Conservation (phyloP, 1,140 invertebrate species). For the Nasonia longicornis region DNA sequence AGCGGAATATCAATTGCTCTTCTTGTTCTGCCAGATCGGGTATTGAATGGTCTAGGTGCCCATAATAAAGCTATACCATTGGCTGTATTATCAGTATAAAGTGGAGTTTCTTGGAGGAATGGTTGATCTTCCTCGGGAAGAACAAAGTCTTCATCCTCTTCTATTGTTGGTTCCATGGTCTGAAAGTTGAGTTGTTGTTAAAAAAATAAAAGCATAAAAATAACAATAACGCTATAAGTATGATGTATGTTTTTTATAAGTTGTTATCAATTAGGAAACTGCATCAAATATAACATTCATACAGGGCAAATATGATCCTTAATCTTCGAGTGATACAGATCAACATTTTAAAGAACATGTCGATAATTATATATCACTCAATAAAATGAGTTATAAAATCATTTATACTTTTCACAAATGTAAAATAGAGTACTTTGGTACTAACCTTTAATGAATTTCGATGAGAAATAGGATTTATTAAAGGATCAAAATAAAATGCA, state of each 20-base stretch:
- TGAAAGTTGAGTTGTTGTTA: conserved; percentile 58
- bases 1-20: conserved; percentile 97
- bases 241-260: not conserved
- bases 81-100: conserved; percentile 98
- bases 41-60: conserved; percentile 98
- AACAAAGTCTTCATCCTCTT: conserved; percentile 96
- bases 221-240: not conserved
- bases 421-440: conserved; percentile 18
- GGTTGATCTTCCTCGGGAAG: conserved; percentile 91
- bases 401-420: too few species aligned
- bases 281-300: too few species aligned
- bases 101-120: conserved; percentile 92
- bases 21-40: conserved; percentile 88
- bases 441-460: conserved; percentile 85
- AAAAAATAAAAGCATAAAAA: conserved; percentile 6
- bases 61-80: conserved; percentile 99
- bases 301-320: too few species aligned
- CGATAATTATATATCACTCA: not conserved
- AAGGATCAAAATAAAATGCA: conserved; percentile 99
- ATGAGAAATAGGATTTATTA: conserved; percentile 99
- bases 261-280: too few species aligned
- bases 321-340: too few species aligned
- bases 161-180: conserved; percentile 85
- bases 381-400: too few species aligned
- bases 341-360: not conserved